Base-by-base conservation (phyloP, 2,113 vertebrate genomes). In the Sinocyclocheilus anshuiensis region DNA sequence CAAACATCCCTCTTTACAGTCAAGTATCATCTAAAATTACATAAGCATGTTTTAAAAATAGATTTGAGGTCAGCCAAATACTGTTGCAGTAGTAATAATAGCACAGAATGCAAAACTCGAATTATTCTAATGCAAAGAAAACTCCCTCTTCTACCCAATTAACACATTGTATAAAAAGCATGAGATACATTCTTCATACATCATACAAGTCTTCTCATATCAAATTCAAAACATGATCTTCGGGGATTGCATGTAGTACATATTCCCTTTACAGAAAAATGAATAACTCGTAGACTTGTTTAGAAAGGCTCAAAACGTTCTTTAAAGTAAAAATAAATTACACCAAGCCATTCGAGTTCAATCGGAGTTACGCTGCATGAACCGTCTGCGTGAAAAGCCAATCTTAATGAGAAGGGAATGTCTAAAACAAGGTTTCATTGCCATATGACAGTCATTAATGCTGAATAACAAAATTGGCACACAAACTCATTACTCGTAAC, bases 131-230 rank as follows among this genome's bases (percentile, higher is more conserved):
- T 63, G 84, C 79, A 81, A 67, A 79, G 22, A 22, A 63, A 53
- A 55, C 67, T 36, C 48, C 53, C 53, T 86, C 77, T 80, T 74
- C n/a, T 16, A 78, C 79, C 65, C 77, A 67, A 76, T 45, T 15
- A 77, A 26, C 50, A 26, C 50, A 61, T 16, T 4, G 45, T 86
- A 75, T 75, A 81, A 88, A 86, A 84, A 74, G 65, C 39, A 86
- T 61, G 29, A 74, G 77, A 84, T 88, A 88, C 87, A 88, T 84
- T 86, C 80, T 33, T 33, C 29, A 33, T 33, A 33, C 29, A 33
- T 33, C 29, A 33, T 33, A 33, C 84, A 79, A 67, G 22, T 71
- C 65, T 22, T 55, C 67, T 59, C 53, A 10, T 81, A 65, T 81
- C 22, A 33, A 24, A 20, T 59, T 55, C 48, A 63, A 84, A 85